Evolutionary conservation across 2,888 invertebrate species (phyloP), one percentile per base, ranked within the genome.

Genomic region (Agapostemon virescens): DNA sequence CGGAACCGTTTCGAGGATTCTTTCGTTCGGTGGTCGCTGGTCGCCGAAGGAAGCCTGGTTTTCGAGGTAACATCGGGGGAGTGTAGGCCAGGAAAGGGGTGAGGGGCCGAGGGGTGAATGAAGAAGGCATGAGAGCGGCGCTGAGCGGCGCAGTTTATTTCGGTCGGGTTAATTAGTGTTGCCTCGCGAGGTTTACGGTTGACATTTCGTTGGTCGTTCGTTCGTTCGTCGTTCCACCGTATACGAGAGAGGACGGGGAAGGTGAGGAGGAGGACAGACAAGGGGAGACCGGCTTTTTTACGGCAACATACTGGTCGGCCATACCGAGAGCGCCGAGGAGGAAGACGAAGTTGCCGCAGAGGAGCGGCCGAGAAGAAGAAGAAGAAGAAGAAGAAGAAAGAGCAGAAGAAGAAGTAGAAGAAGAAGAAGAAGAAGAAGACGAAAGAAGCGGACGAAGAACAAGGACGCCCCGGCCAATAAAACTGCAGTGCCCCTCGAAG

Each of bases 111-210:
- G 75, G 73, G 77, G 38, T 58, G 82, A 73, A 82, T 42, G 83
- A 79, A 61, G 79, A 77, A 72, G 79, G 82, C 74, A 82, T 80
- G 81, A 84, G 86, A 84, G 86, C 82, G 82, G 69, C 79, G 77
- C 75, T 86, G 87, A 86, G 88, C 88, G 88, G 84, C 87, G 91
- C 91, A 90, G 91, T 92, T 92, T 92, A 92, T 92, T 92, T 92
- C 90, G 90, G 92, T 92, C 91, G 91, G 91, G 92, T 92, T 92
- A 92, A 92, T 92, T 92, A 92, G 92, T 91, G 92, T 90, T 91
- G 92, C 90, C 91, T 92, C 91, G 92, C 91, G 92, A 92, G 92
- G 92, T 92, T 92, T 92, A 92, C 92, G 91, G 92, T 92, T 92
- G 92, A 92, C 92, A 92, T 92, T 92, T 92, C 90, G 92, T 90